Evolutionary conservation across 2,797 vertebrate species (phyloP).

Genomic region (Sebastes cheni): DNA sequence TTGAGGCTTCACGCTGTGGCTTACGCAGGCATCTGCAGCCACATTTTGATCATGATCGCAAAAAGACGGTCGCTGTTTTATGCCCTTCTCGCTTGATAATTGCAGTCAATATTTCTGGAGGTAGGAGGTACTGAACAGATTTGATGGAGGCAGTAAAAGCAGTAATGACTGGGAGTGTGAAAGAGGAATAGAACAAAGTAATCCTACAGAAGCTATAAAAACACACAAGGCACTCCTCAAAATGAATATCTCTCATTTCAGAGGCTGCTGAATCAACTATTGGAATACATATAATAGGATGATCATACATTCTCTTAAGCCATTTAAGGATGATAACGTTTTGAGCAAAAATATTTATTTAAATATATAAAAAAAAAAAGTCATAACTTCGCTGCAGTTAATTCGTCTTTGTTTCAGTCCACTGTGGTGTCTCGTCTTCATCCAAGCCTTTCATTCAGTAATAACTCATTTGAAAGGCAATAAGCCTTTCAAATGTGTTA

Average conservation of each 20-base stretch:
- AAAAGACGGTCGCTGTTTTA: constrained; percentile 49
- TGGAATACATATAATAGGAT: background rate
- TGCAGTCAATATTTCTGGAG: constrained; percentile 64
- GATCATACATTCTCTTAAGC: constrained; percentile 1
- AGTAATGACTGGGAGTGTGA: constrained; percentile 56
- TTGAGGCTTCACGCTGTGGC: constrained; percentile 44
- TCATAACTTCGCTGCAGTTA: constrained; percentile 21
- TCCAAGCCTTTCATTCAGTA: constrained; percentile 38
- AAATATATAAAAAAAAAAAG: background rate
- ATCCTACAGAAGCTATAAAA: constrained; percentile 63
- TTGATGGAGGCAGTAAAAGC: constrained; percentile 68
- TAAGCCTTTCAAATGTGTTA: constrained; percentile 57
- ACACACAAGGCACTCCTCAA: constrained; percentile 46
- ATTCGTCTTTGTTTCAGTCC: constrained; percentile 49
- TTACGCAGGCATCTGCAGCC: constrained; percentile 15
- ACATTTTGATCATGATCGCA: constrained; percentile 53
- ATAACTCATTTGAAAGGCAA: constrained; percentile 67
- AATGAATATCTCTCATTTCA: constrained; percentile 56
- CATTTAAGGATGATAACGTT: background rate
- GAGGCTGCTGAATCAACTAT: constrained; percentile 11
- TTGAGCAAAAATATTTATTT: background rate
- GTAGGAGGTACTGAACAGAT: constrained; percentile 57
- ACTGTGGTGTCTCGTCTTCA: constrained; percentile 28
- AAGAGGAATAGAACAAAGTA: constrained; percentile 57
- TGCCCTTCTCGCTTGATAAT: constrained; percentile 56